Percentiles rank a stretch among this genome's conserved stretches.
Conservation (phyloP, 2,113 vertebrate genomes). For the Bothrops jararaca region DNA sequence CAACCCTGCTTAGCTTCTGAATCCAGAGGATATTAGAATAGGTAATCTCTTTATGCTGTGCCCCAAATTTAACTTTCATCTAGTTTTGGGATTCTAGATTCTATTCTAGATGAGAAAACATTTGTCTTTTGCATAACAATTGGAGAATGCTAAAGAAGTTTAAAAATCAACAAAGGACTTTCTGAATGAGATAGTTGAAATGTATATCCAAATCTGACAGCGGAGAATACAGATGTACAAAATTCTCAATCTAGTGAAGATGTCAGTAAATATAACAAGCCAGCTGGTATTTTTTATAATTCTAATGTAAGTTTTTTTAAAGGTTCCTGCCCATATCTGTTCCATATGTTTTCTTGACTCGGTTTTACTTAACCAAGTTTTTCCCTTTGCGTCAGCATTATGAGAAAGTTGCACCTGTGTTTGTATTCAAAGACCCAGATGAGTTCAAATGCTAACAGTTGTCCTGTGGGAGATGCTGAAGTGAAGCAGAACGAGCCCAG, state of each 20-base stretch:
- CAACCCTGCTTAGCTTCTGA: not conserved
- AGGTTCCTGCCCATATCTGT: constrained; percentile 1
- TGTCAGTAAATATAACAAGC: not conserved
- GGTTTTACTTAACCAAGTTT: not conserved
- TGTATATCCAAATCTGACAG: not conserved
- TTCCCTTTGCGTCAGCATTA: constrained; percentile 30
- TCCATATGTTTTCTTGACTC: not conserved
- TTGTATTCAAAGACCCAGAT: constrained; percentile 24
- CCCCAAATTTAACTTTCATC: not conserved
- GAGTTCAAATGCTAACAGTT: constrained; percentile 11
- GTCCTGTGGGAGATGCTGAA: constrained; percentile 13
- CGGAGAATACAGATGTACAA: not conserved
- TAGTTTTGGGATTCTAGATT: not conserved
- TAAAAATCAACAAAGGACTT: not conserved
- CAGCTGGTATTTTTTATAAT: not conserved
- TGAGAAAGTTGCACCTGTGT: constrained; percentile 9
- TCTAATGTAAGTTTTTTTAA: not conserved
- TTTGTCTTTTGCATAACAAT: not conserved
- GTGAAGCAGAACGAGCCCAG: constrained; percentile 24
- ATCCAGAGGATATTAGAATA: not conserved
- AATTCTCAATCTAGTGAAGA: not conserved
- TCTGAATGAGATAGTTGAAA: not conserved
- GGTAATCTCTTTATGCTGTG: not conserved
- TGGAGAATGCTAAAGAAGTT: not conserved
- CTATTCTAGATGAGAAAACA: not conserved